Conservation (phyloP, 1,140 invertebrate genomes). For the Himalopsyche phryganea region DNA sequence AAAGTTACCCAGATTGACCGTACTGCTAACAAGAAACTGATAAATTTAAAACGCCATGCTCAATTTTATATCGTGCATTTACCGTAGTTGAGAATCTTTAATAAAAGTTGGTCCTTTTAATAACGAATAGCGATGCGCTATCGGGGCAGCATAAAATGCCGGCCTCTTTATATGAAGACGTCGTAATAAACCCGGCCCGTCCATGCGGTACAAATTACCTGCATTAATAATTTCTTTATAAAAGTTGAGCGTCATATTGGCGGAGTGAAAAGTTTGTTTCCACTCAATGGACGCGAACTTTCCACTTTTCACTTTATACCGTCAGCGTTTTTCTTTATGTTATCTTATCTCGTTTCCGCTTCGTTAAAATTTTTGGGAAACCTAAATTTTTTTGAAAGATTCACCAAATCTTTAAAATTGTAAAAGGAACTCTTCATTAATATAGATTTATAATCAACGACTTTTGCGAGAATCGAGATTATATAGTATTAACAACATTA, state of each 20-base stretch:
- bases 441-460: no score
- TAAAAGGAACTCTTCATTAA: no score
- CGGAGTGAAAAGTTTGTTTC: slow-evolving; percentile 17
- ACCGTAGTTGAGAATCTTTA: no score
- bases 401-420: not conserved
- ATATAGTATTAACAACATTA: no score
- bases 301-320: not conserved
- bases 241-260: slow-evolving; percentile 28
- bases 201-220: slow-evolving; percentile 29
- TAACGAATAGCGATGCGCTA: no score
- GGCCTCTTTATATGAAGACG: slow-evolving; percentile 13
- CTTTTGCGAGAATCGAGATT: no score
- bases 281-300: slow-evolving; percentile 14
- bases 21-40: no score
- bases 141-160: not conserved
- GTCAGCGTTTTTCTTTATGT: slow-evolving; percentile 2
- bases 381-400: not conserved
- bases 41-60: no score
- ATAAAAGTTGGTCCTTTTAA: no score
- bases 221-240: slow-evolving; percentile 34
- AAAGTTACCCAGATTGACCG: no score
- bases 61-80: no score
- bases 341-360: slow-evolving; percentile 17
- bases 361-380: slow-evolving; percentile 13
- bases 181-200: slow-evolving; percentile 18